These are phyloP conservation scores for Trichacis sp. DNA, from an alignment of 2,888 invertebrate species.

Conservation along the genomic window DNA sequence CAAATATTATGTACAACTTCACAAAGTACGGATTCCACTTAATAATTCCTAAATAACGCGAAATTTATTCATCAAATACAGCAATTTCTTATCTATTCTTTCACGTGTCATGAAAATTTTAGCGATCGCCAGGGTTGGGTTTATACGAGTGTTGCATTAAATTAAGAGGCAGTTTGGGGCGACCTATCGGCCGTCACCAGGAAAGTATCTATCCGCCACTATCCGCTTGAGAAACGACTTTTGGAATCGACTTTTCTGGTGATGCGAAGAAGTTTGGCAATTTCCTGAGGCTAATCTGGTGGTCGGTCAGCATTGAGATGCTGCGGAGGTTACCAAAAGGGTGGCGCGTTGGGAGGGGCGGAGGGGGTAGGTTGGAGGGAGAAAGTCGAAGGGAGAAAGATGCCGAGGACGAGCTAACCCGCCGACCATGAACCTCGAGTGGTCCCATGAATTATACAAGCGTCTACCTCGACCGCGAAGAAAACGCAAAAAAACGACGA, in stretches of 20 bases:
- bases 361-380: slow-evolving; percentile 26
- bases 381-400: slow-evolving; percentile 12
- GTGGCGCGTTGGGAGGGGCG: slow-evolving; percentile 25
- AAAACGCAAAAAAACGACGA: slow-evolving; percentile 44
- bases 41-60: no score
- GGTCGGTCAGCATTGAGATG: slow-evolving; percentile 68
- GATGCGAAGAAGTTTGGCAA: slow-evolving; percentile 67
- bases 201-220: slow-evolving; percentile 37
- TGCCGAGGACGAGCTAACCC: slow-evolving; percentile 33
- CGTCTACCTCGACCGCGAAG: slow-evolving; percentile 46
- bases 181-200: slow-evolving; percentile 40
- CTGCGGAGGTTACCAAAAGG: slow-evolving; percentile 54
- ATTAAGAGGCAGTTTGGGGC: slow-evolving; percentile 56
- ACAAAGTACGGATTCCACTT: no score
- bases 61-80: no score
- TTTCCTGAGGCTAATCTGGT: slow-evolving; percentile 68
- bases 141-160: slow-evolving; percentile 51
- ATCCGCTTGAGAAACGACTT: slow-evolving; percentile 63
- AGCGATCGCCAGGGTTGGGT: slow-evolving; percentile 17
- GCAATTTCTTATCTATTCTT: slow-evolving; percentile 13
- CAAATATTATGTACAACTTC: no score
- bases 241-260: slow-evolving; percentile 64
- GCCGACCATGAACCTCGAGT: slow-evolving; percentile 58
- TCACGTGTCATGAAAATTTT: no score
- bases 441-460: slow-evolving; percentile 68